Evolutionary conservation across 1,140 invertebrate genomes (phyloP).

Genomic region (Lamellibrachia luymesi): DNA sequence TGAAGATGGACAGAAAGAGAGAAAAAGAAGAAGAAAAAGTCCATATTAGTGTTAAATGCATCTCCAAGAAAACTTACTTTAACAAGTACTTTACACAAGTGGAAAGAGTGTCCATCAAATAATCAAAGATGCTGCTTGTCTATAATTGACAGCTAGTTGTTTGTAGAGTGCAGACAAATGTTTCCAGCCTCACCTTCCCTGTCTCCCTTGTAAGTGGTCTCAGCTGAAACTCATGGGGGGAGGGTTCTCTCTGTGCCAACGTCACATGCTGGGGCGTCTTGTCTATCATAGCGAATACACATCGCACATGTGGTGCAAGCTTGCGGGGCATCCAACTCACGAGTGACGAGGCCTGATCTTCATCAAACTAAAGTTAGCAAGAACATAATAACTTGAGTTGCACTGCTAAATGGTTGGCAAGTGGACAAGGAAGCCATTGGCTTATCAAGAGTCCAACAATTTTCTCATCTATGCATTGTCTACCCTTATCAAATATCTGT

Average conservation of each 20-base stretch:
- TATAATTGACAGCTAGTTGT: background rate
- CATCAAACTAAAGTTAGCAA: slow-evolving; percentile 15
- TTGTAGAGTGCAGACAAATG: background rate
- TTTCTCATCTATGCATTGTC: no score
- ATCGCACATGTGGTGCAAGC: background rate
- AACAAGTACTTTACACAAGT: no score
- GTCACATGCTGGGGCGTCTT: slow-evolving; percentile 4
- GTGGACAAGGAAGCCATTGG: no score
- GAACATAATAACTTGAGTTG: background rate
- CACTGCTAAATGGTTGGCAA: background rate
- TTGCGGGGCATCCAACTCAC: slow-evolving; percentile 16
- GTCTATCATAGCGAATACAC: slow-evolving; percentile 15
- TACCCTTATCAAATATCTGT: no score
- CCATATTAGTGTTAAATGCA: no score
- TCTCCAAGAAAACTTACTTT: background rate
- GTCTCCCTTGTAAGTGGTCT: background rate
- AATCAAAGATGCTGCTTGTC: background rate
- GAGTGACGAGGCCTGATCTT: background rate
- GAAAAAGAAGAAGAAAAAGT: background rate
- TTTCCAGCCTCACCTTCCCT: background rate
- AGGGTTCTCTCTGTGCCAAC: background rate
- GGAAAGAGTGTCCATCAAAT: no score
- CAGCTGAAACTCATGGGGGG: background rate
- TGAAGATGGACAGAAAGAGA: background rate
- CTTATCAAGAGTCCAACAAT: no score